A percentile compares a stretch with the other conserved stretches of the same genome.
phyloP scores from a whole-genome alignment of 1,140 invertebrate species.

The Zaprionus lachaisei region DNA sequence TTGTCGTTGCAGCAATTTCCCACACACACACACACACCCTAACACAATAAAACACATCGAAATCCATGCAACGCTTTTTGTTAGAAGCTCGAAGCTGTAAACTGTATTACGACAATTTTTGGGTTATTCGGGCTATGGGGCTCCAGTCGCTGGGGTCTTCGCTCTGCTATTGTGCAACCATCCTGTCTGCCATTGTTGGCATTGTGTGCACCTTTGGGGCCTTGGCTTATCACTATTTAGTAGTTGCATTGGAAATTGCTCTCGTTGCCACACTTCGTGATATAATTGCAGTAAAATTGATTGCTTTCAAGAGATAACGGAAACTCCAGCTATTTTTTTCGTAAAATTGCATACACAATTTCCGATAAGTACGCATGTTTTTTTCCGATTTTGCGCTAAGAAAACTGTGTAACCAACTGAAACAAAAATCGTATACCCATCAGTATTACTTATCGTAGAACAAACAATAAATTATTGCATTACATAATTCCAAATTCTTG shows the following conservation, averaged over 20 bases:
- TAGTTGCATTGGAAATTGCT: slow-evolving; percentile 42
- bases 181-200: slow-evolving; percentile 59
- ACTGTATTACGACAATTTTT: slow-evolving; percentile 74
- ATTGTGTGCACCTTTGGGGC: slow-evolving; percentile 37
- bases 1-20: slow-evolving; percentile 75
- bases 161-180: slow-evolving; percentile 75
- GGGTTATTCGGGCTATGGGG: slow-evolving; percentile 41
- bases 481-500: no score
- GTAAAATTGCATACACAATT: background rate
- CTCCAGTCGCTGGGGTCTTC: slow-evolving; percentile 44
- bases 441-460: background rate
- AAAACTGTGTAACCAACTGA: background rate
- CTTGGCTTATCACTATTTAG: slow-evolving; percentile 61
- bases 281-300: slow-evolving; percentile 28
- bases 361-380: background rate
- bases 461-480: background rate
- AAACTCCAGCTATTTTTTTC: background rate
- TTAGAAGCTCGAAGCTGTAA: slow-evolving; percentile 65
- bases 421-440: background rate
- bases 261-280: slow-evolving; percentile 27
- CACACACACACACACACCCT: slow-evolving; percentile 31
- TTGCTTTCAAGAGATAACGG: background rate
- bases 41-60: slow-evolving; percentile 12
- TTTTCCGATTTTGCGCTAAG: background rate
- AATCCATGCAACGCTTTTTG: slow-evolving; percentile 32